A percentile compares a stretch with the other conserved stretches of the same genome.
These are phyloP conservation scores for Aulostomus chinensis DNA, from an alignment of 2,797 vertebrate species.

Conservation along the genomic window DNA sequence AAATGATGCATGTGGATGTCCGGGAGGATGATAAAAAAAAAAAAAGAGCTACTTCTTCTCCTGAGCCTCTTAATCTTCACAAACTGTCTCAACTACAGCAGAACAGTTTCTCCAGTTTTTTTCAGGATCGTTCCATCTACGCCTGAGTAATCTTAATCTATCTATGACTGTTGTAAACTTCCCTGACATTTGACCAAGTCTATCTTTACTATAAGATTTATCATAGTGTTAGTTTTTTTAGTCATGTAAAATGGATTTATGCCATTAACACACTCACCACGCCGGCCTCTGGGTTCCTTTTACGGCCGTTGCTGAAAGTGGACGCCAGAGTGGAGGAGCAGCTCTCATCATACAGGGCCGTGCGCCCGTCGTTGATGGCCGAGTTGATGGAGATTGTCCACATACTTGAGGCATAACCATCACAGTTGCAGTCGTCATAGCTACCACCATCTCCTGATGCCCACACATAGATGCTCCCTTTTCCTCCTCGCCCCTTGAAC, in stretches of 20 bases:
- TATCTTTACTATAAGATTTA: no score
- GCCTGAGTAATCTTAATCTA: no score
- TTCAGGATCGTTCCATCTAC: no score
- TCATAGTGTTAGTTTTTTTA: constrained; percentile 25
- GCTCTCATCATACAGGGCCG: constrained; percentile 96
- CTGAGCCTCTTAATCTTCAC: constrained; percentile 22
- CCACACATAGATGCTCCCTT: constrained; percentile 99
- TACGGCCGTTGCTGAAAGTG: constrained; percentile 98
- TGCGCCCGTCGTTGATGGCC: constrained; percentile 96
- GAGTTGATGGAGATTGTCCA: constrained; percentile 99
- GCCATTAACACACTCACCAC: constrained; percentile 83
- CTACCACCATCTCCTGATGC: constrained; percentile 97
- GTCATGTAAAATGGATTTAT: background rate
- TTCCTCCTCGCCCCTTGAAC: constrained; percentile 90
- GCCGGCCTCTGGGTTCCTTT: constrained; percentile 96
- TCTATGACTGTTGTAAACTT: no score
- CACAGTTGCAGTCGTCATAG: constrained; percentile 98
- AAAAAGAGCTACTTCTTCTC: constrained; percentile 17
- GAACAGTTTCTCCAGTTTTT: constrained; percentile 30
- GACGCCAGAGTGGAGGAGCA: constrained; percentile 98
- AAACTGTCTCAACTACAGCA: constrained; percentile 23
- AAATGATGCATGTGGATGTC: constrained; percentile 14
- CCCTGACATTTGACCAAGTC: no score
- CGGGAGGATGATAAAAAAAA: constrained; percentile 21
- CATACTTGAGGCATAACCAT: constrained; percentile 98